phyloP scores from a whole-genome alignment of 1,140 invertebrate genomes.

The Ganaspis sp. region DNA sequence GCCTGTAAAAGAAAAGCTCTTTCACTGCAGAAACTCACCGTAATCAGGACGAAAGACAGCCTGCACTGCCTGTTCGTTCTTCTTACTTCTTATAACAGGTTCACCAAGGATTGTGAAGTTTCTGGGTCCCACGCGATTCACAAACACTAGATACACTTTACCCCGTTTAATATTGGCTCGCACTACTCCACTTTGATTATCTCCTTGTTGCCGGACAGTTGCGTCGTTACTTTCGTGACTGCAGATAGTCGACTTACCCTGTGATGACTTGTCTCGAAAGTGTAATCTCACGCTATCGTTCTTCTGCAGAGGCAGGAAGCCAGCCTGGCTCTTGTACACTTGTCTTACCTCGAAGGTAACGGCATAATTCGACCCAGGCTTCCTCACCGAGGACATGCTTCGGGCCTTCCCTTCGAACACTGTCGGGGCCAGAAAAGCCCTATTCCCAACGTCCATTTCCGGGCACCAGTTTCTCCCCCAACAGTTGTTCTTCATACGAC shows the following conservation, averaged over 20 bases:
- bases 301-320: slow-evolving; percentile 74
- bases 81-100: slow-evolving; percentile 77
- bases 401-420: slow-evolving; percentile 82
- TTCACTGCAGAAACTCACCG: slow-evolving; percentile 72
- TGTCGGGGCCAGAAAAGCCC: slow-evolving; percentile 79
- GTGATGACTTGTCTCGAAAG: slow-evolving; percentile 73
- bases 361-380: slow-evolving; percentile 78
- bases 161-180: slow-evolving; percentile 80
- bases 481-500: slow-evolving; percentile 64
- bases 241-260: slow-evolving; percentile 70
- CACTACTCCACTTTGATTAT: slow-evolving; percentile 73
- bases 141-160: slow-evolving; percentile 82
- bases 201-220: slow-evolving; percentile 52
- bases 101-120: slow-evolving; percentile 81
- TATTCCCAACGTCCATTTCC: slow-evolving; percentile 78
- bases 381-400: slow-evolving; percentile 78
- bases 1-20: too few relatives aligned
- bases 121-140: slow-evolving; percentile 80
- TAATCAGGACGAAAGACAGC: slow-evolving; percentile 79
- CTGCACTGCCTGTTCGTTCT: slow-evolving; percentile 76
- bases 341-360: slow-evolving; percentile 82
- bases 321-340: slow-evolving; percentile 79
- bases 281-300: slow-evolving; percentile 76
- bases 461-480: slow-evolving; percentile 76
- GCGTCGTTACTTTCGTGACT: slow-evolving; percentile 52